These are phyloP conservation scores for Pissodes strobi DNA, from an alignment of 1,140 invertebrate genomes.

Conservation along the genomic window DNA sequence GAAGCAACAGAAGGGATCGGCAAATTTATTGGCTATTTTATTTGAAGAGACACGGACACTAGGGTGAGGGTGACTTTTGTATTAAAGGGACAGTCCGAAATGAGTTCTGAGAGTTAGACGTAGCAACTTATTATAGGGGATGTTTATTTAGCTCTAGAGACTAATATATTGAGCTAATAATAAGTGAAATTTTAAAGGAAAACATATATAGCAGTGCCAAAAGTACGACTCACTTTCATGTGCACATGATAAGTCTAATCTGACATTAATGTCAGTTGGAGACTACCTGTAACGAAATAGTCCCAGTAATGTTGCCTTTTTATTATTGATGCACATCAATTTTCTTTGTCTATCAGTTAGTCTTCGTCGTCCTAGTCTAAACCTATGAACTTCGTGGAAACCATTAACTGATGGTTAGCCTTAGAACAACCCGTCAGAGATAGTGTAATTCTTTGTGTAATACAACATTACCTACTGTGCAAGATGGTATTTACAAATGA, in stretches of 20 bases:
- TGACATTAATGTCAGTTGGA: too few relatives aligned
- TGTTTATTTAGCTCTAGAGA: too few relatives aligned
- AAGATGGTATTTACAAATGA: conserved; percentile 18
- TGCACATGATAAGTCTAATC: too few relatives aligned
- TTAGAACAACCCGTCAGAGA: conserved; percentile 12
- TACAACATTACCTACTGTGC: conserved; percentile 19
- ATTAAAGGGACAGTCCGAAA: conserved; percentile 12
- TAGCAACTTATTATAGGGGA: neutral
- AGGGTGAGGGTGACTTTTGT: conserved; percentile 29
- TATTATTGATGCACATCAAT: too few relatives aligned
- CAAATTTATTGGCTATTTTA: conserved; percentile 34
- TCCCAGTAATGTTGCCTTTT: too few relatives aligned
- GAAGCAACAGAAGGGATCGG: conserved; percentile 13
- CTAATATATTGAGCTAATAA: too few relatives aligned
- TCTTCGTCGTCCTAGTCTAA: too few relatives aligned
- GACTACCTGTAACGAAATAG: too few relatives aligned
- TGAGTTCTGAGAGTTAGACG: neutral
- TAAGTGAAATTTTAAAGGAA: too few relatives aligned
- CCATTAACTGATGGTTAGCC: conserved; percentile 23
- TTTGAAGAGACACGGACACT: conserved; percentile 20
- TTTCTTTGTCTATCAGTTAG: too few relatives aligned
- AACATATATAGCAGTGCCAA: too few relatives aligned
- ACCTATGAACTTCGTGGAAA: neutral
- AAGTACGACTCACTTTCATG: too few relatives aligned
- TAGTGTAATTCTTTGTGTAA: conserved; percentile 24